Percentiles rank a stretch among this genome's conserved stretches.
Evolutionary conservation across 2,113 vertebrate genomes (phyloP).

Genomic region (Ibidorhyncha struthersii): DNA sequence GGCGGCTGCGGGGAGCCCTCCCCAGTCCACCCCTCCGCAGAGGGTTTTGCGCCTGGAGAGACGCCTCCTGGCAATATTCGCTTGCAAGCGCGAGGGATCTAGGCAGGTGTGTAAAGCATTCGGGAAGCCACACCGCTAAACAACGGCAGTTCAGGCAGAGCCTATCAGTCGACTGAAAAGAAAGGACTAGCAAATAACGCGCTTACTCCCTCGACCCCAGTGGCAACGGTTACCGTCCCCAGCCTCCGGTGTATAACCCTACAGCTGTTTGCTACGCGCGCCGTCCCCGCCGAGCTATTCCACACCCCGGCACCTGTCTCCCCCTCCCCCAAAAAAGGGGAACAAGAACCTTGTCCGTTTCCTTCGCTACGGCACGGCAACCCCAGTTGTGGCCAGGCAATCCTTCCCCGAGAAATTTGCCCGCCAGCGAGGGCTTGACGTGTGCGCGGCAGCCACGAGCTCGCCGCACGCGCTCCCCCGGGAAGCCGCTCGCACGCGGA

Average conservation of each 20-base stretch:
- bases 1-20: neutral
- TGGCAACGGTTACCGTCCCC: accelerated
- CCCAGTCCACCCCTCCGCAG: no score
- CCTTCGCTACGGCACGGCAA: neutral
- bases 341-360: neutral
- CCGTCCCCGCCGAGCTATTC: accelerated
- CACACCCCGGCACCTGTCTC: neutral
- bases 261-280: accelerated
- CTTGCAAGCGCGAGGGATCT: neutral
- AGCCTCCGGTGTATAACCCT: neutral
- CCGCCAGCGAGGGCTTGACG: neutral
- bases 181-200: neutral
- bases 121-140: neutral
- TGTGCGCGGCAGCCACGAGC: neutral
- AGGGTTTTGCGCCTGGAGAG: neutral
- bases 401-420: neutral
- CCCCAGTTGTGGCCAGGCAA: neutral
- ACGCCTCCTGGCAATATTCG: accelerated
- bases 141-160: neutral
- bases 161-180: neutral
- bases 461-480: neutral
- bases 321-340: neutral
- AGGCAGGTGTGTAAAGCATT: accelerated
- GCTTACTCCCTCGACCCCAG: neutral
- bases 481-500: neutral